Evolutionary conservation across 2,113 vertebrate genomes (phyloP).

Genomic region (Cranoglanis bouderius): DNA sequence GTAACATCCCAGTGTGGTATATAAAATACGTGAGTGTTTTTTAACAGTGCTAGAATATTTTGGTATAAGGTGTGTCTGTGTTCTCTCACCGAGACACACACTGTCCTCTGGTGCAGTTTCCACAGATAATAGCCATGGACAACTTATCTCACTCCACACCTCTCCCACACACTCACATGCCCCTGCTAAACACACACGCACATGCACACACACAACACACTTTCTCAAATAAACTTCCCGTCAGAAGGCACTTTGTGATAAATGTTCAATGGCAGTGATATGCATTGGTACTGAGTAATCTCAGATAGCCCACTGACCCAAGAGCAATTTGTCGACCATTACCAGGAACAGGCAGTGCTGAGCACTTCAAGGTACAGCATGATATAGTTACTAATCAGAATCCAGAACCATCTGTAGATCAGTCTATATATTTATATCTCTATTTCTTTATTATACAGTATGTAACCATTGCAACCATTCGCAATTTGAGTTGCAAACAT

Average conservation of each 20-base stretch:
- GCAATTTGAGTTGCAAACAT: too few relatives aligned
- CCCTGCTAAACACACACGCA: slow-evolving; percentile 8
- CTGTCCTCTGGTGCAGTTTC: slow-evolving; percentile 41
- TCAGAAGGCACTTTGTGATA: slow-evolving; percentile 24
- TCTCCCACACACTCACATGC: slow-evolving; percentile 35
- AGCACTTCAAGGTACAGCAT: neutral
- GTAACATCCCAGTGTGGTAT: neutral
- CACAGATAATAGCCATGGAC: slow-evolving; percentile 47
- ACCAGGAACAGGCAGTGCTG: slow-evolving; percentile 29
- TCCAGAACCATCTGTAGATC: neutral
- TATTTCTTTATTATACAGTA: neutral
- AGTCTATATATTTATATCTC: neutral
- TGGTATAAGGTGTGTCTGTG: slow-evolving; percentile 37
- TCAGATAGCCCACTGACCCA: slow-evolving; percentile 53
- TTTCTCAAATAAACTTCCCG: slow-evolving; percentile 2
- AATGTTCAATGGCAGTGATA: slow-evolving; percentile 25
- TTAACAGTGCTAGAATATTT: slow-evolving; percentile 27
- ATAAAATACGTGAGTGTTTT: neutral
- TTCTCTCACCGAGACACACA: slow-evolving; percentile 40
- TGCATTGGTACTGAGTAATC: slow-evolving; percentile 17
- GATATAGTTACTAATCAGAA: too few relatives aligned
- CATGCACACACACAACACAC: neutral
- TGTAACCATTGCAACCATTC: too few relatives aligned
- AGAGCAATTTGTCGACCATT: slow-evolving; percentile 47
- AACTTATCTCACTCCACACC: slow-evolving; percentile 48